Evolutionary conservation across 2,888 invertebrate genomes (phyloP).

Genomic region (Adela reaumurella): DNA sequence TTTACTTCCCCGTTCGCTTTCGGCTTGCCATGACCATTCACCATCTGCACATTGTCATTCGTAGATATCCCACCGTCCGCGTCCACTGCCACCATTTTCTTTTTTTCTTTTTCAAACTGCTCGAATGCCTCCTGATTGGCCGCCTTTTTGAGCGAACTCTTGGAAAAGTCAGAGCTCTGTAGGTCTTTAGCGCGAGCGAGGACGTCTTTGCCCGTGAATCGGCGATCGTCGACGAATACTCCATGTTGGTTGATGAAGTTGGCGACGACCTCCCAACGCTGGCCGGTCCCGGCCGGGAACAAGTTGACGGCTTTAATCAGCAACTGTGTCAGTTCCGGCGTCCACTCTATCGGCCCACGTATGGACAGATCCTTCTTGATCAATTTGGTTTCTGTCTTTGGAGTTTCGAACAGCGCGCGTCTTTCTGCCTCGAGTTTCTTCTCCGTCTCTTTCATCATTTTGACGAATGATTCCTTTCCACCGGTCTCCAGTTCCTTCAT

Average conservation of each 20-base stretch:
- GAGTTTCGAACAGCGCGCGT: slow-evolving; percentile 53
- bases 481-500: slow-evolving; percentile 66
- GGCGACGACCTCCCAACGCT: slow-evolving; percentile 92
- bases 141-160: slow-evolving; percentile 78
- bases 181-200: slow-evolving; percentile 93
- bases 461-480: slow-evolving; percentile 64
- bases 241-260: slow-evolving; percentile 92
- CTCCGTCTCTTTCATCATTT: slow-evolving; percentile 68
- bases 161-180: slow-evolving; percentile 84
- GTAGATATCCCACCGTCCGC: slow-evolving; percentile 74
- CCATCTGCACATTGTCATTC: slow-evolving; percentile 33
- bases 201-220: slow-evolving; percentile 86
- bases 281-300: slow-evolving; percentile 95
- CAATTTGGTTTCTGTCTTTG: slow-evolving; percentile 40
- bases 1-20: slow-evolving; percentile 30
- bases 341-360: slow-evolving; percentile 68
- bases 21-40: slow-evolving; percentile 30
- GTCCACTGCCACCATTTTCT: slow-evolving; percentile 53
- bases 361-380: slow-evolving; percentile 38
- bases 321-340: slow-evolving; percentile 78
- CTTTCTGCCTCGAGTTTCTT: slow-evolving; percentile 75
- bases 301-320: slow-evolving; percentile 96
- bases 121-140: slow-evolving; percentile 91
- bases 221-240: slow-evolving; percentile 52
- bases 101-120: slow-evolving; percentile 84